Conservation (phyloP, 2,797 vertebrate species). For the Calcarius lapponicus region DNA sequence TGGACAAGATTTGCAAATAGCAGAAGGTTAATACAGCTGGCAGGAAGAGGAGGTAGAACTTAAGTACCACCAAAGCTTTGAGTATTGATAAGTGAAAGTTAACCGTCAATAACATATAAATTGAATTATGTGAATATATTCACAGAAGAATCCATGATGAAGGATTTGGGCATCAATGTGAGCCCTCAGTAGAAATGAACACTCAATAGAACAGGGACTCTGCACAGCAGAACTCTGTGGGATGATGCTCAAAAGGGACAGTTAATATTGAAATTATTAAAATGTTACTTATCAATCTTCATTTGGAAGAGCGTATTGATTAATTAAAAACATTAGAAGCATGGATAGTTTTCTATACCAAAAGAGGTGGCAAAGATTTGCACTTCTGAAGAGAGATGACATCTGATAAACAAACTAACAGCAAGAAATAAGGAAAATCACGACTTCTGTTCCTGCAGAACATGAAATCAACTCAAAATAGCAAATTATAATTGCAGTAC, state of each 20-base stretch:
- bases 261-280: constrained; percentile 7
- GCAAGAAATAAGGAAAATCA: constrained; percentile 4
- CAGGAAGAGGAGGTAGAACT: neutral
- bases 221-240: neutral
- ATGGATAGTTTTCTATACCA: neutral
- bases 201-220: neutral
- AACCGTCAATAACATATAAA: neutral
- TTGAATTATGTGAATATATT: neutral
- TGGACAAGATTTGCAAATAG: neutral
- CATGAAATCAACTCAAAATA: neutral
- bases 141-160: neutral
- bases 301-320: neutral
- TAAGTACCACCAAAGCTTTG: neutral
- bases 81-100: neutral
- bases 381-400: neutral
- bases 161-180: neutral
- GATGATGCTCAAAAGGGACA: neutral
- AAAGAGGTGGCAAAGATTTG: neutral
- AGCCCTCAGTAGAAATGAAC: neutral
- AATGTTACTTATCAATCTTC: neutral
- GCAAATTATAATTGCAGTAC: constrained; percentile 18
- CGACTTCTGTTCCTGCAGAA: neutral
- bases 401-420: constrained; percentile 7
- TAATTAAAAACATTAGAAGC: neutral
- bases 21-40: neutral